Conservation (phyloP, 2,113 vertebrate genomes). For the Saguinus midas region DNA sequence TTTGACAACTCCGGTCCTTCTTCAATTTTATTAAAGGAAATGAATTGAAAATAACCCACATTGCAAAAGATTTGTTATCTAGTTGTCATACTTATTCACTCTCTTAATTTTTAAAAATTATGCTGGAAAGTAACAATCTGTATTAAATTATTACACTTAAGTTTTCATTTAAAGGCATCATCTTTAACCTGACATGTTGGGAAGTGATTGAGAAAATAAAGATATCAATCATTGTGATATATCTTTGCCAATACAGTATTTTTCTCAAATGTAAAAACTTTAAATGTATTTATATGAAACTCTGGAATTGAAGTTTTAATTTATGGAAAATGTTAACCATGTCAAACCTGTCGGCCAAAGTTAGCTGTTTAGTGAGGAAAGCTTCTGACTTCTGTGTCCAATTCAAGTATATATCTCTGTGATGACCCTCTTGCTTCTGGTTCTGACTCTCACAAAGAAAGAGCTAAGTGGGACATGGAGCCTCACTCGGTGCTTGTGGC, state of each 20-base stretch:
- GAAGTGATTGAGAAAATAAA: slow-evolving; percentile 39
- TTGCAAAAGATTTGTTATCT: not conserved
- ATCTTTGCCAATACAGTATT: not conserved
- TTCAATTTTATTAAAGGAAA: slow-evolving; percentile 40
- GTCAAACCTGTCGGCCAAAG: not conserved
- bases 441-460: not conserved
- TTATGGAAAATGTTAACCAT: not conserved
- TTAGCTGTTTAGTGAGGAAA: not conserved
- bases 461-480: no score
- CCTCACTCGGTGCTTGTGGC: not conserved
- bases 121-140: not conserved
- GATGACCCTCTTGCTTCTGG: not conserved
- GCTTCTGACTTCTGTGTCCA: not conserved
- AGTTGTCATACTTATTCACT: not conserved
- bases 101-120: slow-evolving; percentile 31
- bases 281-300: not conserved
- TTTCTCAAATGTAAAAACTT: slow-evolving; percentile 20
- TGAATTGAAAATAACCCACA: slow-evolving; percentile 5
- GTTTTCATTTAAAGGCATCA: not conserved
- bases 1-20: not conserved
- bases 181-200: slow-evolving; percentile 11
- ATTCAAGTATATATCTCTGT: not conserved
- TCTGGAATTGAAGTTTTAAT: not conserved
- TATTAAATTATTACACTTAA: not conserved
- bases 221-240: not conserved